These are phyloP conservation scores for Pogonus chalceus DNA, from an alignment of 1,140 invertebrate genomes.

Conservation along the genomic window DNA sequence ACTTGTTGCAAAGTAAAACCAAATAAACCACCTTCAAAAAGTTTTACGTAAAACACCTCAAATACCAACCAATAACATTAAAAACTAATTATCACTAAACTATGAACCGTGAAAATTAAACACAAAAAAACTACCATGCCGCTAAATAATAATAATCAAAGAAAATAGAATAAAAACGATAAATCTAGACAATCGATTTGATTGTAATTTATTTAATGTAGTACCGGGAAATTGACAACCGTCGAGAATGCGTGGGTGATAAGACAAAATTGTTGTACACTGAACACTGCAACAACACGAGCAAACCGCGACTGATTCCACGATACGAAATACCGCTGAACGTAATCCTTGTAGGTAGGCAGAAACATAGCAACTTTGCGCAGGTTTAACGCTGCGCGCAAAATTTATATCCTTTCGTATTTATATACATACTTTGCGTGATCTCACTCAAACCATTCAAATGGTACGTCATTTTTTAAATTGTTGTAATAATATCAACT, in stretches of 20 bases:
- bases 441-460: too few species aligned
- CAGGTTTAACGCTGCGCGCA: background rate
- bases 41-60: background rate
- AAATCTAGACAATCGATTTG: background rate
- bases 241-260: background rate
- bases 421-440: background rate
- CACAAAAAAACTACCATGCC: background rate
- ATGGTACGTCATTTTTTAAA: too few species aligned
- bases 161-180: background rate
- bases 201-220: slow-evolving; percentile 1
- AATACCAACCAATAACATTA: slow-evolving; percentile 1
- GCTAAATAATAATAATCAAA: too few species aligned
- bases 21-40: background rate
- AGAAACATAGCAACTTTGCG: background rate
- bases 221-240: background rate
- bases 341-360: slow-evolving; percentile 5
- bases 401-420: background rate
- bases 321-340: too few species aligned
- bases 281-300: slow-evolving; percentile 1
- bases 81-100: background rate
- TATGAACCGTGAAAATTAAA: background rate
- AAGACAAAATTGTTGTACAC: background rate
- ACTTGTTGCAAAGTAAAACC: too few species aligned
- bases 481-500: background rate
- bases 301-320: background rate